phyloP scores from a whole-genome alignment of 2,113 vertebrate species.

The Uropsilus gracilis region DNA sequence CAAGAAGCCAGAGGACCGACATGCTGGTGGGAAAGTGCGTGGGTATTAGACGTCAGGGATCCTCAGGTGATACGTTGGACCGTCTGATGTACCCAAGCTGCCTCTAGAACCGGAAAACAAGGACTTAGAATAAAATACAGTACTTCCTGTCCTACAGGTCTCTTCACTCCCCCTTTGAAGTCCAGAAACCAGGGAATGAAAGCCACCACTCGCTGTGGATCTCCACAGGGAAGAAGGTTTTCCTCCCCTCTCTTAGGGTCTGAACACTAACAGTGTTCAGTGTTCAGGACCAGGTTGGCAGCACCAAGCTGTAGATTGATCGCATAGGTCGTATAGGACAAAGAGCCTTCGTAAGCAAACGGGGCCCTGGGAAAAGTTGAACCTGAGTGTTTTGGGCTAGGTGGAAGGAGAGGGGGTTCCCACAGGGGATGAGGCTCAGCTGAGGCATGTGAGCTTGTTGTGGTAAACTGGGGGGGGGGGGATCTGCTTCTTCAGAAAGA shows the following conservation, averaged over 20 bases:
- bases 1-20: neutral
- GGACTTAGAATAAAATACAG: neutral
- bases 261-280: conserved; percentile 36
- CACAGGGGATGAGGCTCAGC: too few species aligned
- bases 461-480: neutral
- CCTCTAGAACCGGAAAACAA: neutral
- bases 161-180: neutral
- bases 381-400: neutral
- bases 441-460: neutral
- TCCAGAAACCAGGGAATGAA: neutral
- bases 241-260: neutral
- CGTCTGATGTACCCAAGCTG: neutral
- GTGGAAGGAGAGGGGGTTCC: neutral
- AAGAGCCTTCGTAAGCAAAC: neutral
- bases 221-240: neutral
- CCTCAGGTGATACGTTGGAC: neutral
- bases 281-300: too few species aligned
- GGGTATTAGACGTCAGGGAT: neutral
- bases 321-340: neutral
- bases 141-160: neutral
- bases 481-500: neutral
- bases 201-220: too few species aligned
- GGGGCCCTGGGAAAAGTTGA: neutral
- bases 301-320: neutral
- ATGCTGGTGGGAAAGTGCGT: neutral